Conservation (phyloP, 2,888 invertebrate genomes). For the Malthinus seriepunctatus region DNA sequence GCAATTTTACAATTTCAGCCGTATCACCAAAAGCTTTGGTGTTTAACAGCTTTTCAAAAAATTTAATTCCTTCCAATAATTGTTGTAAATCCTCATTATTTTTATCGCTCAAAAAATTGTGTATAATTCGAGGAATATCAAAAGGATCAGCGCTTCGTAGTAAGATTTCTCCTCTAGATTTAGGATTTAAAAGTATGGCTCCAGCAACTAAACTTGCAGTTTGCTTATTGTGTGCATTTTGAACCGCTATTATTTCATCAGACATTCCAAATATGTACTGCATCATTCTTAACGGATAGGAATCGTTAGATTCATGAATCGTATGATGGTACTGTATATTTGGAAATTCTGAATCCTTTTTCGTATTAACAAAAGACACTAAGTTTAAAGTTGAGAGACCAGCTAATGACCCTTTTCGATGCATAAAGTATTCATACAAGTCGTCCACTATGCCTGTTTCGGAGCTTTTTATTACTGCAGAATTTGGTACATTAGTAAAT, state of each 20-base stretch:
- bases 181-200: slow-evolving; percentile 78
- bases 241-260: not conserved
- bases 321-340: slow-evolving; percentile 60
- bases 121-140: slow-evolving; percentile 62
- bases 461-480: slow-evolving; percentile 57
- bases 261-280: slow-evolving; percentile 1
- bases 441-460: slow-evolving; percentile 54
- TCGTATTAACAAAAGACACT: slow-evolving; percentile 55
- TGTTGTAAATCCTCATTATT: slow-evolving; percentile 55
- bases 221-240: not conserved
- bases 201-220: slow-evolving; percentile 53
- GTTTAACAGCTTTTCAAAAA: slow-evolving; percentile 48
- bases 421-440: slow-evolving; percentile 54
- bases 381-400: slow-evolving; percentile 51
- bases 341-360: slow-evolving; percentile 58
- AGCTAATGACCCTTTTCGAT: slow-evolving; percentile 56
- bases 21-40: slow-evolving; percentile 51
- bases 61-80: slow-evolving; percentile 57
- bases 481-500: not conserved
- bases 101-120: slow-evolving; percentile 63
- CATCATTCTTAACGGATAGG: slow-evolving; percentile 7
- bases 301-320: slow-evolving; percentile 50
- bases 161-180: slow-evolving; percentile 59
- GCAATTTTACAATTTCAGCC: not conserved
- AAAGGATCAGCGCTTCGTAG: slow-evolving; percentile 60